A percentile compares a stretch with the other conserved stretches of the same genome.
Evolutionary conservation across 2,797 vertebrate genomes (phyloP).

Genomic region (Schizothorax lantsangensis): DNA sequence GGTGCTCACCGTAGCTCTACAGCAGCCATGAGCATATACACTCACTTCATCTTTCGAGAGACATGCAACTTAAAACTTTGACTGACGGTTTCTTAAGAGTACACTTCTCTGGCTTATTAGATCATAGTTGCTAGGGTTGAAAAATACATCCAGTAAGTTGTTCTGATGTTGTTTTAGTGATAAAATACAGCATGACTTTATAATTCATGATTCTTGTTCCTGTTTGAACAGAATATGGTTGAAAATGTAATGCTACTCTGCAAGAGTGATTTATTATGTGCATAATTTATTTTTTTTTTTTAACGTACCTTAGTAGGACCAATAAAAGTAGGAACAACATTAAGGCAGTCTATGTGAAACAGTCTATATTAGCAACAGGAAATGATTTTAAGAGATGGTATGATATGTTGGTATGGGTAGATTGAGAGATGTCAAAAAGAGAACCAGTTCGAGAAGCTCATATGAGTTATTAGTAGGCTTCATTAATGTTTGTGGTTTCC

Average conservation of each 20-base stretch:
- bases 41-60: conserved; percentile 26
- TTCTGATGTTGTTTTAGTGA: conserved; percentile 8
- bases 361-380: background rate
- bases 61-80: conserved; percentile 32
- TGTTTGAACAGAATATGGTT: background rate
- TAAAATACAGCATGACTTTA: conserved; percentile 3
- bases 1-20: conserved; percentile 44
- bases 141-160: conserved; percentile 10
- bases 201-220: conserved; percentile 15
- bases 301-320: background rate
- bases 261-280: background rate
- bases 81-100: conserved; percentile 5
- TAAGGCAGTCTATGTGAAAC: background rate
- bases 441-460: conserved; percentile 34
- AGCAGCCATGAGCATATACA: conserved; percentile 18
- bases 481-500: conserved; percentile 61
- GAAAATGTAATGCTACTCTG: background rate
- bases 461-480: conserved; percentile 49
- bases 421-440: conserved; percentile 11
- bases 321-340: conserved; percentile 10
- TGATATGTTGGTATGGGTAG: background rate
- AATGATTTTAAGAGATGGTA: background rate
- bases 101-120: conserved; percentile 14
- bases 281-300: background rate
- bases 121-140: background rate